phyloP scores from a whole-genome alignment of 2,797 vertebrate species.

The Ctenopoma kingsleyae region DNA sequence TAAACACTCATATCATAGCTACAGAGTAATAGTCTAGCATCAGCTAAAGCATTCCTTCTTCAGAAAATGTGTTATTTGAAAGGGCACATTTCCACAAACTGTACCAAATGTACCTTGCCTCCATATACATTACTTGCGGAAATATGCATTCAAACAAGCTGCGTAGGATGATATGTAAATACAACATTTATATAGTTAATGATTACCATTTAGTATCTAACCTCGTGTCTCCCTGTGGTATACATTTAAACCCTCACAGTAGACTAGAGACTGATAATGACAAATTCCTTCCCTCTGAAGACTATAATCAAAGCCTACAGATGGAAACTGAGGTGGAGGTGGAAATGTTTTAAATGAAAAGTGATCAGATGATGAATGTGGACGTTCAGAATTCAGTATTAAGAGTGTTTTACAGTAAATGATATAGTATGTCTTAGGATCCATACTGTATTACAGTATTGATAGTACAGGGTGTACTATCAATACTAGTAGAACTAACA shows the following conservation, averaged over 20 bases:
- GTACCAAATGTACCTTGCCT: too few species aligned
- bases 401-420: too few species aligned
- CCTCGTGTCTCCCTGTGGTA: slow-evolving; percentile 6
- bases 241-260: neutral
- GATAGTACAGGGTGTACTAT: too few species aligned
- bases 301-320: neutral
- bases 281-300: neutral
- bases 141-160: neutral
- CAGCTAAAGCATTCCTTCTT: neutral
- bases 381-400: too few species aligned
- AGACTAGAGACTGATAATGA: slow-evolving; percentile 4
- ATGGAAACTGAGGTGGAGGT: neutral
- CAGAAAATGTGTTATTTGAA: neutral
- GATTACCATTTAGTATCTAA: neutral
- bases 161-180: neutral
- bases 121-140: neutral
- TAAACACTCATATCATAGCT: neutral
- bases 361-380: neutral
- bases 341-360: slow-evolving; percentile 14
- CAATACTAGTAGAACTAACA: neutral
- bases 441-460: neutral
- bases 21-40: neutral
- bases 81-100: neutral
- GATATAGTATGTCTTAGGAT: too few species aligned
- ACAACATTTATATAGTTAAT: neutral